These are phyloP conservation scores for Criorhina ranunculi DNA, from an alignment of 2,888 invertebrate genomes.

Conservation along the genomic window DNA sequence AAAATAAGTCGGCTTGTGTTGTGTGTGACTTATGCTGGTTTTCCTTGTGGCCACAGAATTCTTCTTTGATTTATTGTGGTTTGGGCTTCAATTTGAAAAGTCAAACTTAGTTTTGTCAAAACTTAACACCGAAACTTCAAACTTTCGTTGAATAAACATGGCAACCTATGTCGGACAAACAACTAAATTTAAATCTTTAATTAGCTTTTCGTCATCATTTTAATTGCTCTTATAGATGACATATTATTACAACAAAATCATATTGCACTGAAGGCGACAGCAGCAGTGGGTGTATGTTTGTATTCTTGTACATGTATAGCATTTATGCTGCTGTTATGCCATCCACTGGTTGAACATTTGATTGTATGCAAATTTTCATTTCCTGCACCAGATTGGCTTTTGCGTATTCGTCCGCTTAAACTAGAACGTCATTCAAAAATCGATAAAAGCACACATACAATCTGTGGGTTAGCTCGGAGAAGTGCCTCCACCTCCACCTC, in stretches of 20 bases:
- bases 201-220: background rate
- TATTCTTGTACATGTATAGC: background rate
- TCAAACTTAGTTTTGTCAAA: too few species aligned
- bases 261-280: background rate
- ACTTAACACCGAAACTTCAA: too few species aligned
- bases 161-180: too few species aligned
- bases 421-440: constrained; percentile 35
- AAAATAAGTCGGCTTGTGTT: too few species aligned
- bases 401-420: constrained; percentile 15
- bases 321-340: background rate
- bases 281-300: background rate
- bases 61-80: too few species aligned
- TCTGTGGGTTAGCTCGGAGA: too few species aligned
- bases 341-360: constrained; percentile 43
- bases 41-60: too few species aligned
- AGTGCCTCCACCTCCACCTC: too few species aligned
- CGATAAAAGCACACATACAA: constrained; percentile 24
- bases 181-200: background rate
- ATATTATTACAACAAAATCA: background rate
- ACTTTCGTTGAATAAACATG: too few species aligned
- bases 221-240: constrained; percentile 11
- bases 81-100: too few species aligned
- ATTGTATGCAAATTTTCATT: constrained; percentile 51
- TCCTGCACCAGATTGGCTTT: constrained; percentile 38
- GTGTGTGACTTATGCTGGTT: too few species aligned